These are phyloP conservation scores for Ascidia mentula DNA, from an alignment of 23 tunicate species.

Conservation along the genomic window DNA sequence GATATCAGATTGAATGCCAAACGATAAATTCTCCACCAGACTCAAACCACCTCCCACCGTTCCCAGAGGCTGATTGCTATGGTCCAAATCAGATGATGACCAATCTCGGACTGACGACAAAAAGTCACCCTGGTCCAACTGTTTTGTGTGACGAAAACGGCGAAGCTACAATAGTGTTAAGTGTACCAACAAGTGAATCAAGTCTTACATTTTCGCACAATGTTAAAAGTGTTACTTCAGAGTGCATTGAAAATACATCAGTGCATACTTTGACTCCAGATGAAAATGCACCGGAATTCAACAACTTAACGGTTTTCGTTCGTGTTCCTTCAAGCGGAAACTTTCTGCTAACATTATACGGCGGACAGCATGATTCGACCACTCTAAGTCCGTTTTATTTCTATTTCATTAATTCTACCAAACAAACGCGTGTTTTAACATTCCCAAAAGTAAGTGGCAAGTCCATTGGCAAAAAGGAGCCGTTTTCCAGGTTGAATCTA, in stretches of 20 bases:
- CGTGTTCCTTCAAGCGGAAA: background rate
- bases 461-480: background rate
- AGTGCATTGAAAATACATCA: background rate
- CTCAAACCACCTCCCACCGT: background rate
- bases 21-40: constrained; percentile 14
- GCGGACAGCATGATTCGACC: background rate
- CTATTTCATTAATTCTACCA: background rate
- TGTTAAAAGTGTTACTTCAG: background rate
- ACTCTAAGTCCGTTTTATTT: background rate
- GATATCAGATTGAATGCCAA: constrained; percentile 59
- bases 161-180: background rate
- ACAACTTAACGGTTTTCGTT: background rate
- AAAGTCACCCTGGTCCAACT: background rate
- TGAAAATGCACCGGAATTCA: background rate
- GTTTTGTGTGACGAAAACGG: background rate
- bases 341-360: background rate
- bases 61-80: background rate
- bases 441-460: background rate
- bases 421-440: background rate
- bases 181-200: background rate
- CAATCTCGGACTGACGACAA: background rate
- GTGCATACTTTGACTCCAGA: background rate
- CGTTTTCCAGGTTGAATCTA: background rate
- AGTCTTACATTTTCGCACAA: background rate
- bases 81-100: background rate